Percentiles rank a stretch among this genome's conserved stretches.
Conservation (phyloP, 2,888 invertebrate species). For the Congeria kusceri region DNA sequence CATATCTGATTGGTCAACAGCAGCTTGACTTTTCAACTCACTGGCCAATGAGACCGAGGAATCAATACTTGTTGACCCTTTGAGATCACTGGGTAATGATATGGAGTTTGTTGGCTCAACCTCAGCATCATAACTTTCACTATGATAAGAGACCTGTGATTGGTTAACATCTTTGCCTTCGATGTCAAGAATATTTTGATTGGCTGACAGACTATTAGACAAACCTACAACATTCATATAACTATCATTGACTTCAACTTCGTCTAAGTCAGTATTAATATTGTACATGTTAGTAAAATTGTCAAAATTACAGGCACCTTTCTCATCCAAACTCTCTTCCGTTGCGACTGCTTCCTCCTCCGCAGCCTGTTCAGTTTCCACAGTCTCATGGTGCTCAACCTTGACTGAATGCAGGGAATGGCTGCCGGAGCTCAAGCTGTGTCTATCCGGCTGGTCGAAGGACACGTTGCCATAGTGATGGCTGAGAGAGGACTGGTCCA, state of each 20-base stretch:
- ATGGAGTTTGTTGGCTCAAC: conserved; percentile 59
- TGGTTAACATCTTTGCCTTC: conserved; percentile 78
- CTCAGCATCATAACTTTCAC: conserved; percentile 58
- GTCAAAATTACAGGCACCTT: conserved; percentile 72
- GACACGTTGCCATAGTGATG: conserved; percentile 64
- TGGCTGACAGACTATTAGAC: conserved; percentile 78
- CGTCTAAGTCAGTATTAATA: conserved; percentile 66
- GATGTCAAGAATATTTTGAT: conserved; percentile 85
- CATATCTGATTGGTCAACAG: conserved; percentile 58
- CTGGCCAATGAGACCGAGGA: conserved; percentile 57
- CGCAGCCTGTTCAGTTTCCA: conserved; percentile 53
- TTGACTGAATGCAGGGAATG: conserved; percentile 81
- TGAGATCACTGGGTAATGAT: conserved; percentile 63
- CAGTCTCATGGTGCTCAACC: conserved; percentile 68
- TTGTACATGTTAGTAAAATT: conserved; percentile 70
- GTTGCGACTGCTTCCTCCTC: conserved; percentile 53
- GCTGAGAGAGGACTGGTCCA: conserved; percentile 69
- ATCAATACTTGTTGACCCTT: conserved; percentile 50
- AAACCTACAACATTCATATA: conserved; percentile 67
- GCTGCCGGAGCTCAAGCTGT: conserved; percentile 81
- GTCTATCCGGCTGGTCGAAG: conserved; percentile 80
- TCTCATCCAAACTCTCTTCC: conserved; percentile 16
- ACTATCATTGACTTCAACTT: conserved; percentile 63
- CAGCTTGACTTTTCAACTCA: conserved; percentile 50
- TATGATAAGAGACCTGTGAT: conserved; percentile 56